A percentile compares a stretch with the other conserved stretches of the same genome.
Evolutionary conservation across 1,140 invertebrate genomes (phyloP).

Genomic region (Drosophila equinoxialis): DNA sequence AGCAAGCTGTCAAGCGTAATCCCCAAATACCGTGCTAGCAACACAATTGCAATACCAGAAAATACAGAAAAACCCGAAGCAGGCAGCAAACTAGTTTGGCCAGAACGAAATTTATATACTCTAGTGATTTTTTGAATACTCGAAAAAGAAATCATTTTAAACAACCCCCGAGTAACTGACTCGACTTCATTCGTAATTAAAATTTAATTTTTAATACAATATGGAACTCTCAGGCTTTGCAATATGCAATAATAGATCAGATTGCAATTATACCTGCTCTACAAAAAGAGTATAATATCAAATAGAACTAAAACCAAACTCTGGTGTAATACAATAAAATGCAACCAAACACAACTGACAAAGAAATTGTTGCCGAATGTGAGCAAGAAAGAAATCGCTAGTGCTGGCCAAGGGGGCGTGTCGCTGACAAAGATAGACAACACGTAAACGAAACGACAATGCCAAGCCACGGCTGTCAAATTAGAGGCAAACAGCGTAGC

Average conservation of each 20-base stretch:
- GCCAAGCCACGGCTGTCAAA: conserved; percentile 76
- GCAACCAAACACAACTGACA: conserved; percentile 76
- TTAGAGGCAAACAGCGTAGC: conserved; percentile 63
- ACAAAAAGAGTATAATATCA: conserved; percentile 14
- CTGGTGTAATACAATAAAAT: conserved; percentile 77
- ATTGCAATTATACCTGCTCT: not conserved
- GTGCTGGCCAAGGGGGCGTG: conserved; percentile 46
- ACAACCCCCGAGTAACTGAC: no score
- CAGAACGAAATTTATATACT: not conserved
- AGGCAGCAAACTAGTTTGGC: not conserved
- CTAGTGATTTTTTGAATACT: not conserved
- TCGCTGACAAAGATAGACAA: conserved; percentile 67
- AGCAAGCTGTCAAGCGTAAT: conserved; percentile 75
- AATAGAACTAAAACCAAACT: conserved; percentile 53
- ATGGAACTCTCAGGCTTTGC: no score
- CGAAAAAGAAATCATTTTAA: no score
- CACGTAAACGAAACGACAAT: conserved; percentile 77
- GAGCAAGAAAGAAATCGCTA: conserved; percentile 43
- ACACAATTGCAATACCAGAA: conserved; percentile 36
- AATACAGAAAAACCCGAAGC: conserved; percentile 22
- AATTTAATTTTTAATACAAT: no score
- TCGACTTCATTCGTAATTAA: no score
- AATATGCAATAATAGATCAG: no score
- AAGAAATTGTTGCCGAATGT: conserved; percentile 76
- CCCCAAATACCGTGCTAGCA: conserved; percentile 59